Percentiles rank a stretch among this genome's conserved stretches.
phyloP scores from a whole-genome alignment of 1,140 invertebrate genomes.

The Brachionus calyciflorus region DNA sequence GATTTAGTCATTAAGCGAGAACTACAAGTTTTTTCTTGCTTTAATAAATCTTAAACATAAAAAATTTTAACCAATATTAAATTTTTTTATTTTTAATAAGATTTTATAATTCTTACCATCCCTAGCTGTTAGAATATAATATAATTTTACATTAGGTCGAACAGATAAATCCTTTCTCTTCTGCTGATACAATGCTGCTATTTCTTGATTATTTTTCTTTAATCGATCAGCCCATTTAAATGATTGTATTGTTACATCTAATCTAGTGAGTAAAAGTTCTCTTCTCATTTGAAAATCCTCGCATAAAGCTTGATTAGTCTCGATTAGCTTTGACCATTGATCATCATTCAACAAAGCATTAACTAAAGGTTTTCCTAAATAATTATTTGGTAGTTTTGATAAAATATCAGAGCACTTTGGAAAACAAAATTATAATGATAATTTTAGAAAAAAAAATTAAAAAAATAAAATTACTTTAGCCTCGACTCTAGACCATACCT shows the following conservation, averaged over 20 bases:
- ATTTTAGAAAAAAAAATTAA: background rate
- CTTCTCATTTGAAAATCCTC: constrained; percentile 77
- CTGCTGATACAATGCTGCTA: background rate
- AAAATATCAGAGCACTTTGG: constrained; percentile 63
- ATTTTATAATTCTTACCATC: constrained; percentile 20
- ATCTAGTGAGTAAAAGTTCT: constrained; percentile 80
- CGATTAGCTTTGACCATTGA: constrained; percentile 75
- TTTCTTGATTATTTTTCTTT: constrained; percentile 51
- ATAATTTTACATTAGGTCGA: background rate
- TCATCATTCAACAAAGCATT: constrained; percentile 55
- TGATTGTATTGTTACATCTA: constrained; percentile 90
- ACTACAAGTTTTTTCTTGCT: constrained; percentile 44
- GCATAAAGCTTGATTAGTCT: constrained; percentile 70
- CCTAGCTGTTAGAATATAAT: constrained; percentile 7
- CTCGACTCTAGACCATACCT: constrained; percentile 34
- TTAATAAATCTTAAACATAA: background rate
- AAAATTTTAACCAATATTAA: background rate
- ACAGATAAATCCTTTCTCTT: constrained; percentile 18
- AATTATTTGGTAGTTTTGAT: constrained; percentile 65
- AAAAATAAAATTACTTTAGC: background rate
- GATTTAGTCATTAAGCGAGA: constrained; percentile 19
- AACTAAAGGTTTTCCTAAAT: constrained; percentile 66
- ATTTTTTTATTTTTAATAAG: too few species aligned
- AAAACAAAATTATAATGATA: background rate
- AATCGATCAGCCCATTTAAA: constrained; percentile 82